Conservation (phyloP, 1,140 invertebrate species). For the Chelonus insularis region DNA sequence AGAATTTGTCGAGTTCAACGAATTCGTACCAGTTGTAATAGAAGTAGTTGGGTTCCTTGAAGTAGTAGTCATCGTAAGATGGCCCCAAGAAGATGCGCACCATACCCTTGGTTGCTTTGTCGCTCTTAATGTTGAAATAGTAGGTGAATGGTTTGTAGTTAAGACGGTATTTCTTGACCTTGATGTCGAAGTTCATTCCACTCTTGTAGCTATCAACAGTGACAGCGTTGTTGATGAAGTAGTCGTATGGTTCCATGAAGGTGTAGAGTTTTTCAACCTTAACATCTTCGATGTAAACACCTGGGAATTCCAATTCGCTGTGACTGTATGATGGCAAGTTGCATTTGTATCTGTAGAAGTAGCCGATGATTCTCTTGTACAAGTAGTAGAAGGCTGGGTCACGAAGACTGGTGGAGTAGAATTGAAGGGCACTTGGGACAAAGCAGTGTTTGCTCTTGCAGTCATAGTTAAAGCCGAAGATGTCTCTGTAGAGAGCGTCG, state of each 20-base stretch:
- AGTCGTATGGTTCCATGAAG: slow-evolving; percentile 56
- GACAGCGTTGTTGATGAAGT: slow-evolving; percentile 52
- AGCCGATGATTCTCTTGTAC: slow-evolving; percentile 56
- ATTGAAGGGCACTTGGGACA: slow-evolving; percentile 49
- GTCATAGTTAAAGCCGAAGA: slow-evolving; percentile 50
- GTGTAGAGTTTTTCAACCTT: slow-evolving; percentile 66
- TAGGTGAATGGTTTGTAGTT: slow-evolving; percentile 71
- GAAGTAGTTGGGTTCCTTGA: slow-evolving; percentile 43
- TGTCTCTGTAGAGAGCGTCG: slow-evolving; percentile 47
- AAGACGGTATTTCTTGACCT: slow-evolving; percentile 58
- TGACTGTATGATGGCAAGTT: slow-evolving; percentile 46
- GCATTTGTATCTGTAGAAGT: slow-evolving; percentile 55
- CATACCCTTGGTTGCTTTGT: slow-evolving; percentile 57
- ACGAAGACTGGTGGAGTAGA: slow-evolving; percentile 52
- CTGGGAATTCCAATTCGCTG: slow-evolving; percentile 62
- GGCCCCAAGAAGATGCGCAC: slow-evolving; percentile 57
- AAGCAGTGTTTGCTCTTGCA: slow-evolving; percentile 46
- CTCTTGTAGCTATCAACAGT: slow-evolving; percentile 51
- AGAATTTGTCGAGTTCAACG: slow-evolving; percentile 58
- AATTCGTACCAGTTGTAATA: slow-evolving; percentile 50
- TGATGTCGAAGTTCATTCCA: slow-evolving; percentile 49
- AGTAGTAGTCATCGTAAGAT: slow-evolving; percentile 52
- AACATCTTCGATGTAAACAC: slow-evolving; percentile 67
- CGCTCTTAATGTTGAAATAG: slow-evolving; percentile 57
- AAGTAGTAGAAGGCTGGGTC: slow-evolving; percentile 62